Percentiles rank a stretch among this genome's conserved stretches.
Conservation (phyloP, 2,888 invertebrate genomes). For the Tenthredo scrophulariae region DNA sequence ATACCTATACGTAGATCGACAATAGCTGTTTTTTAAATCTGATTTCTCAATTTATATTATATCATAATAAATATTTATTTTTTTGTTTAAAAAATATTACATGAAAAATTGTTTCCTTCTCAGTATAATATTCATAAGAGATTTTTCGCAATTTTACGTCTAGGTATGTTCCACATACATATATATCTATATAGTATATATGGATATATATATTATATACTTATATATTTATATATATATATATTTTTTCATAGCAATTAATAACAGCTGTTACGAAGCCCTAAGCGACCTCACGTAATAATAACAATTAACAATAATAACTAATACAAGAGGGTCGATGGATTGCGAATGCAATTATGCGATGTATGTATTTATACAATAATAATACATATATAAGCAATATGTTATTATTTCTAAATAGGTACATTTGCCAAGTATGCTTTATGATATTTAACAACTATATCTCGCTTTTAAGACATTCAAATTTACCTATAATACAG, state of each 20-base stretch:
- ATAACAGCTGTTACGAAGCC: slow-evolving; percentile 22
- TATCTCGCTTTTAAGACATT: slow-evolving; percentile 43
- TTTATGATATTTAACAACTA: slow-evolving; percentile 24
- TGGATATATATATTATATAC: not conserved
- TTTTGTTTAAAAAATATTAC: not conserved
- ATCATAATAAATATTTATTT: not conserved
- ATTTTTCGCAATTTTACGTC: not conserved
- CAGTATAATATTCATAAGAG: not conserved
- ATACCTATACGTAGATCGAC: not conserved
- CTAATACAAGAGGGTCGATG: slow-evolving; percentile 47
- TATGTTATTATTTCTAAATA: slow-evolving; percentile 27
- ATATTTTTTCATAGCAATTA: not conserved
- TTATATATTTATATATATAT: not conserved
- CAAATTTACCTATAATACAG: slow-evolving; percentile 54
- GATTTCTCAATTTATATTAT: not conserved
- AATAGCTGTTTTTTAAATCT: not conserved
- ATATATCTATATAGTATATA: not conserved
- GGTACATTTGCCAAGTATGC: slow-evolving; percentile 40
- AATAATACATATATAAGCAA: slow-evolving; percentile 18
- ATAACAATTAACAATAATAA: slow-evolving; percentile 40
- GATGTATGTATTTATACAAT: slow-evolving; percentile 14
- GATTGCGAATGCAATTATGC: slow-evolving; percentile 48
- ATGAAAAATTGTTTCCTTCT: not conserved
- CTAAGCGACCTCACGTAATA: slow-evolving; percentile 31
- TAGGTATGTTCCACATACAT: not conserved